Base-by-base conservation (phyloP, 1,140 invertebrate genomes). In the Dufourea novaeangliae region DNA sequence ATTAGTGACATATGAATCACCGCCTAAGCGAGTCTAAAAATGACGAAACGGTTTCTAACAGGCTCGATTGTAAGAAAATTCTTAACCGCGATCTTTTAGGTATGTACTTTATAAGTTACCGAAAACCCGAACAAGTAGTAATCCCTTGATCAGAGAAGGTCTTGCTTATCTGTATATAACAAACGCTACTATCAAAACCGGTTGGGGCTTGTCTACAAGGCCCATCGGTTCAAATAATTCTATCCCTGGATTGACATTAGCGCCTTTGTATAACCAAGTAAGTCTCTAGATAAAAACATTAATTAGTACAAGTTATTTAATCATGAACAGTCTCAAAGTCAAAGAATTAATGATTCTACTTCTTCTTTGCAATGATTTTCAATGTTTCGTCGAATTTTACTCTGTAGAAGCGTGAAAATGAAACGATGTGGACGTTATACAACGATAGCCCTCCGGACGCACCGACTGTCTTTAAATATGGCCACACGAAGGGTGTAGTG, bases 401-500 rank as follows among this genome's bases (percentile, higher is more conserved):
- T 20, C 1, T 2, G 11, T n/a, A 76, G 73, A 27, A 0, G 3
- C 52, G 32, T 11, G 27, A 63, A 6, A n/a, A 80, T 41, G 41
- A 90, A 82, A 90, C 87, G 25, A 88, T 96, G 25, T 94, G 96
- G 87, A 86, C 96, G 5, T 92, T 97, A 71, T 98, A 98, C 91
- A 98, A 98, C 90, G 97, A 98, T 88, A 94, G 98, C 89, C 94
- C 95, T 14, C 96, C 97, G 25, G 93, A 95, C 62, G 93, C 91
- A 8, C 90, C 91, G n/a, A 86, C 92, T 74, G 91, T 92, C 77
- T 77, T 89, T 56, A 90, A 87, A 39, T 94, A 94, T 84, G 97
- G 97, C 0, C 97, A 98, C 84, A 95, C 97, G 0, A 98, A 98
- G 93, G 97, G 98, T 3, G 94, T 96, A 0, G 89, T 98, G 20